Base-by-base conservation (phyloP, 2,113 vertebrate genomes). In the Phyllostomus hastatus region DNA sequence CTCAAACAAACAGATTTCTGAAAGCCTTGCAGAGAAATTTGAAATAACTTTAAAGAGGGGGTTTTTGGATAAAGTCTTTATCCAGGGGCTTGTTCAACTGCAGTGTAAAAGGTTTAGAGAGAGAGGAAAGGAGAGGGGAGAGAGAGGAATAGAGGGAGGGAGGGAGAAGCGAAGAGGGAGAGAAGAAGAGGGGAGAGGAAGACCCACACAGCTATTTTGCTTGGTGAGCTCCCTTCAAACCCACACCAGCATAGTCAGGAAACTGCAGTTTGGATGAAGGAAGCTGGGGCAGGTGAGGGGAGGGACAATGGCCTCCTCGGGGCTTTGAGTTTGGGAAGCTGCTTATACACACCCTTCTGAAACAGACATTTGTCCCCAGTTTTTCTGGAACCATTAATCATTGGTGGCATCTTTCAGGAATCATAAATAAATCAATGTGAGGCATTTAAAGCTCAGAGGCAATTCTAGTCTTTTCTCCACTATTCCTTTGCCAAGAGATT, bases 1-100 rank as follows among this genome's bases (percentile, higher is more conserved):
- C 99, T 99, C 99, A 99, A 99, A 99, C 99, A 99, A 99, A 99
- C 99, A 99, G 99, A 99, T 99, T 99, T 99, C 99, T 99, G 99
- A 99, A 99, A 99, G 99, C 99, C 99, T 99, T 99, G 99, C 99
- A 99, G 99, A 99, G 99, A 99, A 99, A 99, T 99, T 99, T 99
- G 99, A 99, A 99, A 99, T 99, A 99, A 99, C 99, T 99, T 99
- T 99, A 99, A 99, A 99, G 99, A 99, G 99, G 98, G 99, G 98
- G 98, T 99, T 98, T 99, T 98, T 99, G 98, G 98, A 98, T 99
- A 99, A 99, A 99, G 98, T 99, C 98, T 99, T 99, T 99, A 99
- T 99, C 99, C 99, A 99, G 98, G 98, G 99, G 99, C 99, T 99
- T 99, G 99, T 99, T 99, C 99, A 98, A 99, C 99, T 99, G 98